Evolutionary conservation across 2,113 vertebrate genomes (phyloP).

Genomic region (Calonectris borealis): DNA sequence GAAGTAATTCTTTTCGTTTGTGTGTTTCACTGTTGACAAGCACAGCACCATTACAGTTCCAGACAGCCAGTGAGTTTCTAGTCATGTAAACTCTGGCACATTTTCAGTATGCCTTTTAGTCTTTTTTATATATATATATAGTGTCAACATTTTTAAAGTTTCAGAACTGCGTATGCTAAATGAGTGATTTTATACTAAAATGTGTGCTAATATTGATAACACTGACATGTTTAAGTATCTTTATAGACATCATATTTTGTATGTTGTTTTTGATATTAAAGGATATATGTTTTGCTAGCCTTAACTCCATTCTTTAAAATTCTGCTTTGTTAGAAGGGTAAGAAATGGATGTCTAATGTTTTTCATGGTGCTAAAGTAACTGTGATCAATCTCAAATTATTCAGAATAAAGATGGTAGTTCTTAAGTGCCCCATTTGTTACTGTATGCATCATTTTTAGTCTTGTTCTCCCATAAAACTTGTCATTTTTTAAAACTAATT

Average conservation of each 20-base stretch:
- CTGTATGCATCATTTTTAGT: background rate
- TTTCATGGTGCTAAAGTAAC: constrained; percentile 41
- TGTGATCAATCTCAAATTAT: constrained; percentile 24
- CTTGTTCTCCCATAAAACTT: background rate
- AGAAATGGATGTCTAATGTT: constrained; percentile 18
- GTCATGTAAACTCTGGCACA: background rate
- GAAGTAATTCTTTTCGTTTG: background rate
- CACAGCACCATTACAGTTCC: background rate
- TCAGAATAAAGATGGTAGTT: constrained; percentile 40
- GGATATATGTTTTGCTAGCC: background rate
- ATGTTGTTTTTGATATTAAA: constrained; percentile 35
- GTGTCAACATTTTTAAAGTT: background rate
- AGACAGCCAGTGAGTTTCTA: background rate
- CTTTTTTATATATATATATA: background rate
- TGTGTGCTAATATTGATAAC: background rate
- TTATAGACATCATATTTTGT: constrained; percentile 30
- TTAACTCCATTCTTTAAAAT: constrained; percentile 25
- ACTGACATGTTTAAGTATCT: background rate
- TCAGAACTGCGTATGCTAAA: background rate
- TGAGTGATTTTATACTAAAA: constrained; percentile 1
- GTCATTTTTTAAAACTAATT: background rate
- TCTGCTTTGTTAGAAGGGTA: background rate
- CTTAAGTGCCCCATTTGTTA: background rate
- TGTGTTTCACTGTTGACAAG: background rate
- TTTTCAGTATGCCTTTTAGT: background rate